Base-by-base conservation (phyloP, 2,888 invertebrate genomes). In the Synergus japonicus region DNA sequence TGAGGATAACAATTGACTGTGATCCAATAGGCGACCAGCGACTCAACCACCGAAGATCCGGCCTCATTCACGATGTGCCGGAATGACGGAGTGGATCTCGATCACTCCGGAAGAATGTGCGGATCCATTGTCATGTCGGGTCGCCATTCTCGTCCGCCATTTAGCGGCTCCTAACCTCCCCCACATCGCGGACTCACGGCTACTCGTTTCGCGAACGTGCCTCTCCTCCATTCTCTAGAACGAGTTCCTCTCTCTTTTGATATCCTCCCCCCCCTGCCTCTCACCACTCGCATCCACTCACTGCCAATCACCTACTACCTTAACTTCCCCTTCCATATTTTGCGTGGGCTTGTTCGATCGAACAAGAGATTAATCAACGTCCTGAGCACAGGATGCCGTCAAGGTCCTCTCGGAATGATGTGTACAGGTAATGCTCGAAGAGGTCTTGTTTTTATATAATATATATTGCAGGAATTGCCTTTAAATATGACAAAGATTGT, bases 41-140 rank as follows among this genome's bases (percentile, higher is more conserved):
- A 86, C 87, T 87, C 90, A 88, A 86, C 81, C 85, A 91, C 86
- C 90, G 89, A 89, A 90, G 91, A 91, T 90, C 90, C 91, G 90
- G 91, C 88, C 87, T 85, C 86, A 84, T 87, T 88, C 86, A 83
- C 76, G 82, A 69, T 78, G 29, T 22, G 69, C 41, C 69, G 76
- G 44, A 76, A 77, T 49, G 79, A 69, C 60, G 43, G 37, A 44
- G 63, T 76, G 77, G 63, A 64, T 80, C 66, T 76, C 78, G 49
- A 66, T 69, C 66, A 86, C 87, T 87, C 87, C 87, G 89, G 88
- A 87, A 87, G 87, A 86, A 87, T 81, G 83, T 81, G 83, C 83
- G 86, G 86, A 87, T 87, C 85, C 85, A 87, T 89, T 88, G 86
- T 85, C 29, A 58, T 76, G 76, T 37, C 76, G 58, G 65, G 83